Evolutionary conservation across 2,797 vertebrate genomes (phyloP).

Genomic region (Mionectes olivaceus): DNA sequence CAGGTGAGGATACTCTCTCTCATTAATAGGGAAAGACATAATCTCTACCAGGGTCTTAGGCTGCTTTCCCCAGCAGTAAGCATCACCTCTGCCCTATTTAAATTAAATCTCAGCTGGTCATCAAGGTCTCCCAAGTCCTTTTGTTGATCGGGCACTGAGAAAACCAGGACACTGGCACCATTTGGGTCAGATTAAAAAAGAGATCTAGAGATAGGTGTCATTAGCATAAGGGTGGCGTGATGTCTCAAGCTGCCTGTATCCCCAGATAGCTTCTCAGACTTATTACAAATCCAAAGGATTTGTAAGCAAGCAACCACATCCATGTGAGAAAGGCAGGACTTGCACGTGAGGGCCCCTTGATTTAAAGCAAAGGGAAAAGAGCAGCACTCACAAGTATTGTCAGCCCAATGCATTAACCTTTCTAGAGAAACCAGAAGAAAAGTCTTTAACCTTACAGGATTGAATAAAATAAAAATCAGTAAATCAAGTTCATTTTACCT

Average conservation of each 20-base stretch:
- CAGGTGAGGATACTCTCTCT: neutral
- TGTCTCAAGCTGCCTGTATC: conserved; percentile 8
- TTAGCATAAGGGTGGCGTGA: neutral
- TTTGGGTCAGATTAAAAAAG: conserved; percentile 39
- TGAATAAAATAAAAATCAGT: neutral
- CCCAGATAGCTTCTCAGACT: conserved; percentile 7
- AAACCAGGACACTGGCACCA: conserved; percentile 31
- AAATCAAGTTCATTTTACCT: neutral
- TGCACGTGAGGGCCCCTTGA: neutral
- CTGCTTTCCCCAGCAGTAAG: conserved; percentile 19
- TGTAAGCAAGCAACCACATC: conserved; percentile 12
- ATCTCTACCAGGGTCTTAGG: neutral
- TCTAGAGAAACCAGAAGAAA: neutral
- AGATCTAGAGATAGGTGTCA: neutral
- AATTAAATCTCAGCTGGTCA: conserved; percentile 19
- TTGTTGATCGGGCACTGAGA: conserved; percentile 15
- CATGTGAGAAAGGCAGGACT: neutral
- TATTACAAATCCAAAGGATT: conserved; percentile 18
- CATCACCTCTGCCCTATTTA: conserved; percentile 24
- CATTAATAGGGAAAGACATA: neutral
- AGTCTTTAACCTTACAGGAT: neutral
- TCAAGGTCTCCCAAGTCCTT: neutral
- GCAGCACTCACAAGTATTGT: neutral
- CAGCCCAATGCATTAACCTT: neutral
- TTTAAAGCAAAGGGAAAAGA: neutral